Evolutionary conservation across 2,797 vertebrate genomes (phyloP).

Genomic region (Pampus argenteus): DNA sequence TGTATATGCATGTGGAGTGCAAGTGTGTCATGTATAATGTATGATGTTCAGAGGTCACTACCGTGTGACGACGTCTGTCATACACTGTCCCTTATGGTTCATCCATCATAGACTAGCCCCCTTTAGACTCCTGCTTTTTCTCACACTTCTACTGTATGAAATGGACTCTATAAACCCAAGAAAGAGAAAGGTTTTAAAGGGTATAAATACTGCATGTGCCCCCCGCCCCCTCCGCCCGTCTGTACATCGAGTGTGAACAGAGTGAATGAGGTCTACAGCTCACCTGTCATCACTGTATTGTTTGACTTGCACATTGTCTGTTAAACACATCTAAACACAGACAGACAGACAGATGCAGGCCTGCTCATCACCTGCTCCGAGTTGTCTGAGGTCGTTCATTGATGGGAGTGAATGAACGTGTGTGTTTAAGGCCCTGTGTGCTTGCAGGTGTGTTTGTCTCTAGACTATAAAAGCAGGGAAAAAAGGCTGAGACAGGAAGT

Average conservation of each 20-base stretch:
- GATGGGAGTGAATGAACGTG: conserved; percentile 31
- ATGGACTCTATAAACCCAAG: conserved; percentile 13
- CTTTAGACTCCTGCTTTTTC: conserved; percentile 15
- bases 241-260: conserved; percentile 6
- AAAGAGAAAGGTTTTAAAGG: conserved; percentile 39
- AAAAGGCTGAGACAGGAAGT: conserved; percentile 35
- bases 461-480: conserved; percentile 19
- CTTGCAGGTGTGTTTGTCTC: conserved; percentile 56
- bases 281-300: conserved; percentile 23
- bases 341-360: conserved; percentile 39
- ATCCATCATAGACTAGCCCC: conserved; percentile 31
- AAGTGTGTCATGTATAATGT: conserved; percentile 57
- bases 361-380: conserved; percentile 47
- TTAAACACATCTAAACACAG: conserved; percentile 22
- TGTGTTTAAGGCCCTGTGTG: conserved; percentile 36
- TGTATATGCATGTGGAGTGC: conserved; percentile 36
- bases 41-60: conserved; percentile 48
- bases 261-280: conserved; percentile 2
- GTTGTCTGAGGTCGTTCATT: conserved; percentile 34
- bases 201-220: conserved; percentile 36
- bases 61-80: conserved; percentile 46
- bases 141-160: conserved; percentile 27
- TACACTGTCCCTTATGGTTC: conserved; percentile 32
- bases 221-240: not conserved
- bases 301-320: conserved; percentile 41